Evolutionary conservation across 2,888 invertebrate species (phyloP).

Genomic region (Himalopsyche japonica): DNA sequence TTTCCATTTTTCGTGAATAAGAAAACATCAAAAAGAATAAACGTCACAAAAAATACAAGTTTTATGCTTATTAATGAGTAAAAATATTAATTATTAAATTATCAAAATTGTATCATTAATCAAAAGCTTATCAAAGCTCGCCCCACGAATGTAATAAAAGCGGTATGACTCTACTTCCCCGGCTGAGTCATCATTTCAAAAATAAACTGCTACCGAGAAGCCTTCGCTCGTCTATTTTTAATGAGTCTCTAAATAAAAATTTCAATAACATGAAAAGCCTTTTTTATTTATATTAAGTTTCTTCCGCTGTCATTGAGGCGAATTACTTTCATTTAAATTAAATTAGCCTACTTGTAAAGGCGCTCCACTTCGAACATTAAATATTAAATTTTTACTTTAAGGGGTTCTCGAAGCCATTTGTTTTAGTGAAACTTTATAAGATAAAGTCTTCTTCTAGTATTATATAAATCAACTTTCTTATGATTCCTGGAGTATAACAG

Average conservation of each 20-base stretch:
- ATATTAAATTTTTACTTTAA: neutral
- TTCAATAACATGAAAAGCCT: neutral
- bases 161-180: neutral
- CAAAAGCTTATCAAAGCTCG: neutral
- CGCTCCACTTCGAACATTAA: neutral
- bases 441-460: neutral
- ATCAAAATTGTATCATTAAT: neutral
- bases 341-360: conserved; percentile 1
- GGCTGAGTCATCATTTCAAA: neutral
- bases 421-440: neutral
- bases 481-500: too few relatives aligned
- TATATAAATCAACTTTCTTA: too few relatives aligned
- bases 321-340: conserved; percentile 18
- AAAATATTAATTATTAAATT: neutral
- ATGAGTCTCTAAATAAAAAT: neutral
- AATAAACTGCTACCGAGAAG: neutral
- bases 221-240: neutral
- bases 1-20: too few relatives aligned
- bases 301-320: conserved; percentile 7
- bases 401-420: neutral
- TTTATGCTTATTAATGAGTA: neutral
- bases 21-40: neutral
- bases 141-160: neutral
- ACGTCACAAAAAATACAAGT: neutral
- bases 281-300: conserved; percentile 17